phyloP scores from a whole-genome alignment of 2,888 invertebrate genomes.

The Hypsopygia costalis region DNA sequence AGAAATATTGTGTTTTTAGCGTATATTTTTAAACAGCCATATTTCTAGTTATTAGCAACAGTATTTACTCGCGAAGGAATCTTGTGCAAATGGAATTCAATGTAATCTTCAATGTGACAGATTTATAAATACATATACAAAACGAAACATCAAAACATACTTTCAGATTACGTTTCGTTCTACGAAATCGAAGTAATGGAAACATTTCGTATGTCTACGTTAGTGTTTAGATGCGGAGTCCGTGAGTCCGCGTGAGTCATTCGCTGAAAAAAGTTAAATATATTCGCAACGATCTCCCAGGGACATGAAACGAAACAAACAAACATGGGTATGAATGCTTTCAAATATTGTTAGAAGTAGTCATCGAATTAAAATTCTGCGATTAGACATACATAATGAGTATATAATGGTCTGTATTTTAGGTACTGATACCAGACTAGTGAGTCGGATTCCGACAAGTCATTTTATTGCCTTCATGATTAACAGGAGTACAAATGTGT shows the following conservation, averaged over 20 bases:
- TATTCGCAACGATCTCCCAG: constrained; percentile 54
- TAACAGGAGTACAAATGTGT: too few species aligned
- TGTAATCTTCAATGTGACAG: background rate
- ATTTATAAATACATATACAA: background rate
- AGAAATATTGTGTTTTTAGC: too few species aligned
- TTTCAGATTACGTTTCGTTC: background rate
- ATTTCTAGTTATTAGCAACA: too few species aligned
- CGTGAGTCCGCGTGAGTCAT: constrained; percentile 37
- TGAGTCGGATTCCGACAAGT: too few species aligned
- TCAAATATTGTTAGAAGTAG: background rate
- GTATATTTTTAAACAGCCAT: too few species aligned
- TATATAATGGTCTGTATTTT: too few species aligned
- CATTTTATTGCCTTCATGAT: too few species aligned
- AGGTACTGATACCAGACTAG: too few species aligned
- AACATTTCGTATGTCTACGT: constrained; percentile 14
- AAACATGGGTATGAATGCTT: background rate
- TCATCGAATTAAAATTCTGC: background rate
- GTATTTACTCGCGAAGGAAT: too few species aligned
- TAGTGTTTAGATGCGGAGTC: constrained; percentile 16
- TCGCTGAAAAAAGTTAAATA: constrained; percentile 45
- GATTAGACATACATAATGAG: too few species aligned
- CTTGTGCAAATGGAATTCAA: background rate
- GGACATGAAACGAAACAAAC: constrained; percentile 16
- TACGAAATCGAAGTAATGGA: constrained; percentile 3
- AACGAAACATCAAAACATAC: background rate